Evolutionary conservation across 1,140 invertebrate species (phyloP), one percentile per base, ranked within the genome.

Genomic region (Nasonia longicornis): DNA sequence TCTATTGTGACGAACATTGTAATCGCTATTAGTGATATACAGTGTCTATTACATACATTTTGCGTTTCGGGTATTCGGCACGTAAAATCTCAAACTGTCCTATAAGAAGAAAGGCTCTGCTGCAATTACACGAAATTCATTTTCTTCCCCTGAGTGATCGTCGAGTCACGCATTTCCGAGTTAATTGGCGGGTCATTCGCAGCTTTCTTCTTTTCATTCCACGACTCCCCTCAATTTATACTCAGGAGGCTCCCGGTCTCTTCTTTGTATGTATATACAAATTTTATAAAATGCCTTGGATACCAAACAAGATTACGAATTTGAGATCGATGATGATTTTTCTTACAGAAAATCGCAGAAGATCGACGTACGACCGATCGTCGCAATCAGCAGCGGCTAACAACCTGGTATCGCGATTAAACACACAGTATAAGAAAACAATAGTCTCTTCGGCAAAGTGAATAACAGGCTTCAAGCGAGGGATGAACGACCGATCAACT

Each of bases 161-260:
- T 3, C 52, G n/a, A 77, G 80, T 82, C 45, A 66, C 63, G 42
- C 63, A 48, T n/a, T n/a, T 7, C 26, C 74, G 42, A 82, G 63
- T 79, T 82, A 74, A 82, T 79, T 79, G 77, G 70, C 71, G 74
- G 45, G 35, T 76, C 74, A 58, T 35, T 77, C 38, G 63, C 22
- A 58, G 66, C 45, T 69, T 63, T 66, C 45, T 45, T 29, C 52
- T 16, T 71, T 52, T 58, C 48, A 31, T 35, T 58, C 52, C 22
- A 22, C 12, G 14, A 38, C 29, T 48, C 74, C 4, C 20, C 35
- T 29, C 74, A 7, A 52, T 6, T 14, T 48, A 48, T 11, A 8
- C 45, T 1, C 14, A 12, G 45, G 45, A 48, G 45, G 12, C 45
- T 48, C 45, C 45, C 16, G 52, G 20, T 58, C 52, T 58, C 52